Base-by-base conservation (phyloP, 1,140 invertebrate genomes). In the Vanessa tameamea region DNA sequence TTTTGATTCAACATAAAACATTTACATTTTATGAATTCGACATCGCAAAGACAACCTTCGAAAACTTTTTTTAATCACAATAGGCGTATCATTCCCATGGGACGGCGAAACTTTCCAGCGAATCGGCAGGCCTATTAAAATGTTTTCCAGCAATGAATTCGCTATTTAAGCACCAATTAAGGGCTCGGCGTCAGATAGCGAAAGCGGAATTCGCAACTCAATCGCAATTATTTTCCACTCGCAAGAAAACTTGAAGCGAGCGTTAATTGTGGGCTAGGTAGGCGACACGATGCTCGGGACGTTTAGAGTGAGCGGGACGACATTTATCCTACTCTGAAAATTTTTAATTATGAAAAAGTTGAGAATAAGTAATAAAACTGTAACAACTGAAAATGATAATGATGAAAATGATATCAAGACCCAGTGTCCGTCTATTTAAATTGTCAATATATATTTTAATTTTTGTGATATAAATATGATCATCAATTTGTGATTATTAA, bases 151-250 rank as follows among this genome's bases (percentile, higher is more conserved):
- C 77, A 82, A 84, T 84, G 82, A 89, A 87, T 86, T 88, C 82
- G 84, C 84, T 85, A 79, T 87, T 87, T 87, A 86, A 88, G 84
- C 87, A 87, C 86, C 88, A 90, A 90, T 90, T 90, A 87, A 87
- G 78, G 82, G 77, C 82, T 79, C 69, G 76, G 83, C 85, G 84
- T 88, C 88, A 87, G 87, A 87, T 83, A 85, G 82, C 83, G 73
- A 83, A 85, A 87, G 79, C 83, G 79, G 82, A 85, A 85, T 86
- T 86, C 82, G 82, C 82, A 87, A 87, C 82, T 87, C 86, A 88
- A 89, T 89, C 81, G 86, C 84, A 86, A 90, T 89, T 89, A 88
- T 88, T 90, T 89, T 83, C 81, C 82, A 79, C 82, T 87, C 79
- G 77, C 80, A 85, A 88, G 86, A 88, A 90, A 88, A 88, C 82